These are phyloP conservation scores for Mongoloraphidia duomilia DNA, from an alignment of 2,888 invertebrate species.

Conservation along the genomic window DNA sequence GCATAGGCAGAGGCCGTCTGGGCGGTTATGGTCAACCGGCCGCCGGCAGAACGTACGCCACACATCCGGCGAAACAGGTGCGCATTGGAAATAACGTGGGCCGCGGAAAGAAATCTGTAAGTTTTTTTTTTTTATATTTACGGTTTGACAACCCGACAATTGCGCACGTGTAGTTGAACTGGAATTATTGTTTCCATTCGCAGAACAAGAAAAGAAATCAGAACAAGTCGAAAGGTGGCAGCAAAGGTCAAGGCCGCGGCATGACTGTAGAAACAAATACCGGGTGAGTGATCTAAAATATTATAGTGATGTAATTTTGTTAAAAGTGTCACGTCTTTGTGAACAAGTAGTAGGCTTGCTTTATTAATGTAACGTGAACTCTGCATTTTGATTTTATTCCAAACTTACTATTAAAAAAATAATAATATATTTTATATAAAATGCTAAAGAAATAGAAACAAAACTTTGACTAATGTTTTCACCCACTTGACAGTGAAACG, in stretches of 20 bases:
- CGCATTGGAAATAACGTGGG: background rate
- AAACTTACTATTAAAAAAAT: no score
- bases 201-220: constrained; percentile 25
- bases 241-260: constrained; percentile 22
- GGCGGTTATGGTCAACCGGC: background rate
- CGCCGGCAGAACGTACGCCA: background rate
- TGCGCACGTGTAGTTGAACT: background rate
- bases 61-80: constrained; percentile 3
- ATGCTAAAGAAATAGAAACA: background rate
- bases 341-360: no score
- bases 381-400: no score
- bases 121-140: background rate
- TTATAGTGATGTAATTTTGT: no score
- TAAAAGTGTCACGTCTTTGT: no score
- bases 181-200: constrained; percentile 19
- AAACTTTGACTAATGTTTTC: background rate
- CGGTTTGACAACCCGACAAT: background rate
- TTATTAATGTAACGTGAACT: no score
- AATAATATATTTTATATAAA: no score
- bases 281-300: constrained; percentile 21
- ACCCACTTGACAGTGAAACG: constrained; percentile 5
- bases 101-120: constrained; percentile 4
- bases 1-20: background rate
- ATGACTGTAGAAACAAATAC: constrained; percentile 26
- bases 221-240: constrained; percentile 21